A percentile compares a stretch with the other conserved stretches of the same genome.
These are phyloP conservation scores for Blastomussa wellsi DNA, from an alignment of 92 coral and sea anemone genomes.

Conservation along the genomic window DNA sequence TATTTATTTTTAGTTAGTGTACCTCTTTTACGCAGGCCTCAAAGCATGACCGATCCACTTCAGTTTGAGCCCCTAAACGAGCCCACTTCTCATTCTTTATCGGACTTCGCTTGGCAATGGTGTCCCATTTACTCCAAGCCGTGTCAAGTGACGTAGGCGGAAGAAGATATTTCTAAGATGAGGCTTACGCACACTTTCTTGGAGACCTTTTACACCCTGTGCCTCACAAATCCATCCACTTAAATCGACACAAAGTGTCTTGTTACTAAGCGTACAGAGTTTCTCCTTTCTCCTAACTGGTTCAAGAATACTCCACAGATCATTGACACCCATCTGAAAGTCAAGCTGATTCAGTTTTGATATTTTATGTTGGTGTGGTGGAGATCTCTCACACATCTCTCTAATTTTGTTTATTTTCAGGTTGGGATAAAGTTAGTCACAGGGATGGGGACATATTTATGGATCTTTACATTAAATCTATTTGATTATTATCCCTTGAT, in stretches of 20 bases:
- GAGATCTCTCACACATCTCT: no score
- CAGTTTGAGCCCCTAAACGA: constrained; percentile 44
- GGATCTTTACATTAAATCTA: no score
- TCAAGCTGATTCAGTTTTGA: no score
- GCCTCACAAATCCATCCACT: constrained; percentile 99
- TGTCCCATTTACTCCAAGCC: constrained; percentile 95
- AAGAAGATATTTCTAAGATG: constrained; percentile 92
- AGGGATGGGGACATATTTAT: no score
- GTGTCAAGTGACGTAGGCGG: constrained; percentile 82
- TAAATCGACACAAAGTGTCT: constrained; percentile 89
- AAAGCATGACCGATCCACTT: constrained; percentile 83
- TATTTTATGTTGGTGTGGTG: no score
- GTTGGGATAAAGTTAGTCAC: no score
- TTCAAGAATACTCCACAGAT: constrained; percentile 93
- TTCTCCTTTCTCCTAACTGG: constrained; percentile 77
- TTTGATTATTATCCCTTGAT: no score
- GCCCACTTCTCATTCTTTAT: constrained; percentile 27
- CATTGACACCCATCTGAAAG: constrained; percentile 84
- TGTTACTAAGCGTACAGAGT: constrained; percentile 65
- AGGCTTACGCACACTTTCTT: constrained; percentile 83
- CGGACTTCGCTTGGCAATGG: constrained; percentile 78
- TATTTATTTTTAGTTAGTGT: no score
- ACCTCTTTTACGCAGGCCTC: constrained; percentile 87
- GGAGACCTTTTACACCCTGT: constrained; percentile 82
- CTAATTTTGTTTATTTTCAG: no score